Conservation (phyloP, 2,888 invertebrate genomes). For the Eupithecia pulchellata region DNA sequence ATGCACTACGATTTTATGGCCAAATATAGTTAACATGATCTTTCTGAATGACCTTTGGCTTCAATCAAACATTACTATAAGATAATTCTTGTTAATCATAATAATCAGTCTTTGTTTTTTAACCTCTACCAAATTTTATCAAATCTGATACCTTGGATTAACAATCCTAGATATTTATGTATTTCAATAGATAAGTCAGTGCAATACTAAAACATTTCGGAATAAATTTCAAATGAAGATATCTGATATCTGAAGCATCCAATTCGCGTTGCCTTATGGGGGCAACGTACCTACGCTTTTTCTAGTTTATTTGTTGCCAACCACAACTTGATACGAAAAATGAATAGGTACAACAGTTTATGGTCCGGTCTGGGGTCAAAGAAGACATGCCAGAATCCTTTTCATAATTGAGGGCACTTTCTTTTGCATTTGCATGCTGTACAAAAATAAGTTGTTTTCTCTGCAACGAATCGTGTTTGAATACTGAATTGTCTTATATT, state of each 20-base stretch:
- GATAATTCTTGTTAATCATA: conserved; percentile 13
- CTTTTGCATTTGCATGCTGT: conserved; percentile 13
- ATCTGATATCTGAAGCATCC: conserved; percentile 27
- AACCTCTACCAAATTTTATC: not conserved
- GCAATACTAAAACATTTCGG: not conserved
- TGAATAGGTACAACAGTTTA: conserved; percentile 15
- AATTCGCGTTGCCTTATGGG: conserved; percentile 41
- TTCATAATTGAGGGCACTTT: conserved; percentile 9
- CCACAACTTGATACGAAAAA: conserved; percentile 37
- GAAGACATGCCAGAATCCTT: conserved; percentile 23
- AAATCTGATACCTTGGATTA: not conserved
- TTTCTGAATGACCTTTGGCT: conserved; percentile 27
- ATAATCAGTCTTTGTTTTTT: conserved; percentile 7
- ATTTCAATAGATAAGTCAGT: not conserved
- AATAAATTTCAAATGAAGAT: conserved; percentile 37
- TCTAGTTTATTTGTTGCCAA: conserved; percentile 58
- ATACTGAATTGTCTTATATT: not conserved
- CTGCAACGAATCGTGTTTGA: not conserved
- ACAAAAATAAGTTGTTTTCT: conserved; percentile 3
- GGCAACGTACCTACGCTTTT: conserved; percentile 60
- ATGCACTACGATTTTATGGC: conserved; percentile 44
- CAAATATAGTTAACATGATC: conserved; percentile 40
- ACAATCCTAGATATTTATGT: not conserved
- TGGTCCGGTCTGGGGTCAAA: conserved; percentile 28
- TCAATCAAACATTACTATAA: not conserved